Percentiles rank a stretch among this genome's conserved stretches.
These are phyloP conservation scores for Acestrorhynchus altus DNA, from an alignment of 2,797 vertebrate genomes.

Conservation along the genomic window DNA sequence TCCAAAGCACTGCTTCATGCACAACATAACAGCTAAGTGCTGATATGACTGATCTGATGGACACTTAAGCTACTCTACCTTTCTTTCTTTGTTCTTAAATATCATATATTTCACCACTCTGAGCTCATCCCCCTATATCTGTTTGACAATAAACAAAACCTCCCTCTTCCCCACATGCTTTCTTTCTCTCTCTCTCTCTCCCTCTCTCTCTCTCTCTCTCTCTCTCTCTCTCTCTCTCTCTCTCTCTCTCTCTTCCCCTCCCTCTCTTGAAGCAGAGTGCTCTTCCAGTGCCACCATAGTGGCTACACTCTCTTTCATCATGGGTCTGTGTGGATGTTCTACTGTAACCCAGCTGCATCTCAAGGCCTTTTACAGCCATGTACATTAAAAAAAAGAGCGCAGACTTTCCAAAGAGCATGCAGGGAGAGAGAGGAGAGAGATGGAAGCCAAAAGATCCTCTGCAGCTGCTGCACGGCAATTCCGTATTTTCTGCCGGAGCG, in stretches of 20 bases:
- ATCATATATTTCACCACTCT: neutral
- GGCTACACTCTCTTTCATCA: constrained; percentile 79
- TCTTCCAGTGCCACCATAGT: constrained; percentile 81
- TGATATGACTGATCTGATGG: constrained; percentile 64
- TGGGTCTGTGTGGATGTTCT: constrained; percentile 37
- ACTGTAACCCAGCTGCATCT: constrained; percentile 36
- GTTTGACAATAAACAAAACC: constrained; percentile 23
- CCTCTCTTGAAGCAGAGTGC: constrained; percentile 51
- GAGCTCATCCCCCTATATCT: neutral
- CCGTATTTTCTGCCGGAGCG: neutral
- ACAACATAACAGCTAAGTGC: constrained; percentile 63
- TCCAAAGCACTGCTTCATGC: constrained; percentile 17
- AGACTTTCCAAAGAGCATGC: neutral
- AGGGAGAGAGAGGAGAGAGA: constrained; percentile 13
- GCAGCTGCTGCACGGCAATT: constrained; percentile 3
- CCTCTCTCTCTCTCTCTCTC: constrained; percentile 30
- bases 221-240: constrained; percentile 56
- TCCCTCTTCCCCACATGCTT: constrained; percentile 22
- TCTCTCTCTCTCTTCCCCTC: constrained; percentile 60
- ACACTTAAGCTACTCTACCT: constrained; percentile 71
- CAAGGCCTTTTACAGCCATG: constrained; percentile 43
- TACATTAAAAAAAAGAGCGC: constrained; percentile 43
- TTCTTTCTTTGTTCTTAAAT: constrained; percentile 55
- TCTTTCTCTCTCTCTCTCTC: constrained; percentile 36
- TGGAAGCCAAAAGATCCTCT: constrained; percentile 13